Conservation (phyloP, 2,888 invertebrate species). For the Cheilosia vulpina region DNA sequence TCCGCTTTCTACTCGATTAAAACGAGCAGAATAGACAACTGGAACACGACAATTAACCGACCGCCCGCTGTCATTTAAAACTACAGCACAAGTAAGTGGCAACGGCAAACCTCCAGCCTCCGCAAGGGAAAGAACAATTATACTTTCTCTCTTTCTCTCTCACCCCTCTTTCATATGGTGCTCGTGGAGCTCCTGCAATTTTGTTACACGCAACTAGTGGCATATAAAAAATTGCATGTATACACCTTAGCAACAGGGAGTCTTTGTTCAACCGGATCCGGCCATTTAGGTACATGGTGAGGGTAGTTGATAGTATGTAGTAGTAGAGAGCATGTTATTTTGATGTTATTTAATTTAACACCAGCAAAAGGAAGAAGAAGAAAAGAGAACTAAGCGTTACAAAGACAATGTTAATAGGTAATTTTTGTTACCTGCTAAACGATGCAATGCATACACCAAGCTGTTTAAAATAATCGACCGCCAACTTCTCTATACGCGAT, state of each 20-base stretch:
- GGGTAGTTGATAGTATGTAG: background rate
- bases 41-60: constrained; percentile 28
- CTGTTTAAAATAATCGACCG: no score
- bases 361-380: background rate
- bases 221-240: constrained; percentile 16
- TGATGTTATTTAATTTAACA: constrained; percentile 31
- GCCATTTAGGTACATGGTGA: background rate
- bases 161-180: background rate
- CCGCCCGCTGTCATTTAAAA: constrained; percentile 25
- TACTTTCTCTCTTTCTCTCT: background rate
- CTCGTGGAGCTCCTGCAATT: constrained; percentile 34
- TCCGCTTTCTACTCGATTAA: background rate
- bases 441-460: no score
- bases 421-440: no score
- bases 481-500: no score
- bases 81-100: constrained; percentile 7
- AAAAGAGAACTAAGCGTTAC: background rate
- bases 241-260: constrained; percentile 4
- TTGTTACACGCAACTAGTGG: constrained; percentile 52
- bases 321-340: constrained; percentile 37
- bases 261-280: background rate
- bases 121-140: background rate
- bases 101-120: constrained; percentile 18
- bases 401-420: no score
- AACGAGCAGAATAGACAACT: constrained; percentile 24